Conservation (phyloP, 2,888 invertebrate genomes). For the Meiosimyza platycephala region DNA sequence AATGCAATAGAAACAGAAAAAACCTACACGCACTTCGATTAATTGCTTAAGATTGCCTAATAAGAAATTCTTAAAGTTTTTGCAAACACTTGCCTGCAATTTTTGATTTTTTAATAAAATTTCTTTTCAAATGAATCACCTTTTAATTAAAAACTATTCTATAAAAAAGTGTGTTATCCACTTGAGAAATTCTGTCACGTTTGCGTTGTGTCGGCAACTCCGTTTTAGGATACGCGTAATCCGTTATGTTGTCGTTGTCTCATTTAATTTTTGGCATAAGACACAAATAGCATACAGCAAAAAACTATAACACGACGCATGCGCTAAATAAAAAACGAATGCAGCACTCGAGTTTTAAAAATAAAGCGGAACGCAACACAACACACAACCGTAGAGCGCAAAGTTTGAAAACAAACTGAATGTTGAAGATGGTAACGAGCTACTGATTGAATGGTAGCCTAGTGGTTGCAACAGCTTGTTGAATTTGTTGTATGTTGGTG, state of each 20-base stretch:
- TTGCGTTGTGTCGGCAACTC: neutral
- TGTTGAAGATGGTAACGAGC: neutral
- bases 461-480: slow-evolving; percentile 6
- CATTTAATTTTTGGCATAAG: slow-evolving; percentile 16
- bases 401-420: slow-evolving; percentile 29
- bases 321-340: no score
- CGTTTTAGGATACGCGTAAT: slow-evolving; percentile 9
- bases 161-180: no score
- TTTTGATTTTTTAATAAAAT: neutral
- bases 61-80: neutral
- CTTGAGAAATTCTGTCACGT: slow-evolving; percentile 10
- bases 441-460: slow-evolving; percentile 7
- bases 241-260: slow-evolving; percentile 16
- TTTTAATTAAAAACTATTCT: neutral
- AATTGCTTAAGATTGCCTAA: no score
- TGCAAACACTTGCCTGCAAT: neutral
- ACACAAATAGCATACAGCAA: neutral
- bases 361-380: no score
- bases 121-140: neutral
- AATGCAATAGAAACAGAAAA: no score
- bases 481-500: slow-evolving; percentile 24
- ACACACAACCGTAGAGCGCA: slow-evolving; percentile 15
- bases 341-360: no score
- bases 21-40: no score
- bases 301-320: no score